Base-by-base conservation (phyloP, 2,113 vertebrate species). In the Alexandromys fortis region DNA sequence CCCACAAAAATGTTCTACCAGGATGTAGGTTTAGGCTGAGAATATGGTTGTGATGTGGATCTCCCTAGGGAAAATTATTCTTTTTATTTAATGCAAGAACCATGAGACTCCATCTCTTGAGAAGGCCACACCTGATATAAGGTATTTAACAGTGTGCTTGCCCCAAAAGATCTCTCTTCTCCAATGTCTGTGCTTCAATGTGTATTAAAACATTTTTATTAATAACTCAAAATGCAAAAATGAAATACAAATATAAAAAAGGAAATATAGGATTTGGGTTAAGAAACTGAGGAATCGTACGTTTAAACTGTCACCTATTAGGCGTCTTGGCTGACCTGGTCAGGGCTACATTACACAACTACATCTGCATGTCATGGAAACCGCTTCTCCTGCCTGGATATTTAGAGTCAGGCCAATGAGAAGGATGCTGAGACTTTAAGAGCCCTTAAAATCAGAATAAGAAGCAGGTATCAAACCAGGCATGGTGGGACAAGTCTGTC, bases 271-370 rank as follows among this genome's bases (percentile, higher is more conserved):
- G 45, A 65, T 49, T 67, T 94, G 61, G 26, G 61, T 58, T 86
- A 92, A 73, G 45, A 87, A 97, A 72, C 42, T 4, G 24, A 90
- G 73, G 52, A 30, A 52, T 93, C 83, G 49, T 35, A 47, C 75
- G 83, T 82, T 72, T 76, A 92, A 92, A 76, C 30, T 52, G 14
- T 90, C 47, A 67, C 7, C 42, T 55, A 63, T 73, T 30, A 52
- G 77, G 49, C 78, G 16, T 92, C n/a, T 67, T 90, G 58, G 47
- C 58, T 77, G 65, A 75, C 61, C 5, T 49, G 38, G 63, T 91
- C 63, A 94, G 79, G 67, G 21, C 26, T 38, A n/a, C 26, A 14
- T 65, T n/a, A 65, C 73, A 38, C 2, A 30, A 63, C 13, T 33
- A 86, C 45, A n/a, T 11, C 35, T 58, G 16, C 61, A 30, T 63